Base-by-base conservation (phyloP, 2,113 vertebrate genomes). In the Micronycteris hirsuta region DNA sequence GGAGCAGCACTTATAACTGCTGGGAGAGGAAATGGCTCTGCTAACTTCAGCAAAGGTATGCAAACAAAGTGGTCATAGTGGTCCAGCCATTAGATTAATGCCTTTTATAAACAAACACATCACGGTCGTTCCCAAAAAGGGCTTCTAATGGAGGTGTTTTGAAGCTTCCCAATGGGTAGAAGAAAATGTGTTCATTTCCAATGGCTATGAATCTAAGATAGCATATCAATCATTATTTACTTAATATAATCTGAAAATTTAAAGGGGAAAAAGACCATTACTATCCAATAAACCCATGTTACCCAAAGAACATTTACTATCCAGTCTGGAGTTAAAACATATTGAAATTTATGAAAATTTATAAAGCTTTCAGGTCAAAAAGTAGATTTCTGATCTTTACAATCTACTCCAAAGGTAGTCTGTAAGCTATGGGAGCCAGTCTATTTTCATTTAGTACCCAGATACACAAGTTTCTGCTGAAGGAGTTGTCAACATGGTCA, bases 311-410 rank as follows among this genome's bases (percentile, higher is more conserved):
- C 31, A 65, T 41, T 84, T 12, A 74, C 36, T 70, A 47, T 45
- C 5, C 71, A 92, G 31, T 52, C 1, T 52, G 16, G 45, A 94
- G 9, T 73, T 68, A 54, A 41, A 94, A 73, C 17, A 91, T 3
- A 3, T 14, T 73, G 56, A 86, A 71, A 86, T 56, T 49, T 77
- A 45, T 16, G 36, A 93, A 28, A 93, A 86, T n/a, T n/a, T 31
- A 81, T 38, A 92, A 38, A 87, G 76, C 31, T 63, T 95, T 91
- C 26, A 83, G 80, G 86, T 74, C 28, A 91, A 77, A 73, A 82
- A 54, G 43, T n/a, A 68, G 36, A 73, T 56, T 83, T 68, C 63
- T 74, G 76, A 81, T 84, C 11, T 93, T 61, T 89, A 31, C 36
- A 65, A 76, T 67, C 28, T 65, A 95, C 19, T 16, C 61, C 45